phyloP scores from a whole-genome alignment of 2,113 vertebrate species.

The Pelecanus crispus region DNA sequence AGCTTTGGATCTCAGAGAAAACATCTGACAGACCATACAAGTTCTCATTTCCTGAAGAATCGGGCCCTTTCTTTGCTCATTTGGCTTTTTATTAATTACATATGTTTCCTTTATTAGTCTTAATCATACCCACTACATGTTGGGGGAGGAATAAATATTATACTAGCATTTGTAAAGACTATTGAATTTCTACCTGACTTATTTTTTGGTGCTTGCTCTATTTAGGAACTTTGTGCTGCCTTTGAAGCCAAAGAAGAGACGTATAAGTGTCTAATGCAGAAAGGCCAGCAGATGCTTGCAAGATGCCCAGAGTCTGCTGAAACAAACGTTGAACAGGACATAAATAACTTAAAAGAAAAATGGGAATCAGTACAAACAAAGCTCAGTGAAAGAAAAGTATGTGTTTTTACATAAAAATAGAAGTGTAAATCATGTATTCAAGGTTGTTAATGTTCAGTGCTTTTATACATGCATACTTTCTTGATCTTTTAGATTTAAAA shows the following conservation, averaged over 20 bases:
- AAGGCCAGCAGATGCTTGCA: slow-evolving; percentile 86
- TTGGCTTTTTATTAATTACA: slow-evolving; percentile 16
- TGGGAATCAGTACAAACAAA: slow-evolving; percentile 91
- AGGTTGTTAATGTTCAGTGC: neutral
- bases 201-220: slow-evolving; percentile 10
- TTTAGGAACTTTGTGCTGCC: slow-evolving; percentile 88
- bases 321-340: slow-evolving; percentile 90
- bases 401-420: slow-evolving; percentile 15
- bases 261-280: slow-evolving; percentile 81
- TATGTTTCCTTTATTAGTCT: neutral
- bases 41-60: neutral
- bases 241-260: slow-evolving; percentile 89
- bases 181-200: slow-evolving; percentile 8
- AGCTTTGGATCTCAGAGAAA: neutral
- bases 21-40: neutral
- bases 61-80: neutral
- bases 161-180: neutral
- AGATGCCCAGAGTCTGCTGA: slow-evolving; percentile 81
- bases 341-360: slow-evolving; percentile 90
- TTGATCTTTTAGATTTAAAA: neutral
- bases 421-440: neutral
- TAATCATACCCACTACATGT: neutral
- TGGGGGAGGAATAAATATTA: neutral
- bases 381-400: slow-evolving; percentile 89
- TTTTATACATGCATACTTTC: neutral